Base-by-base conservation (phyloP, 2,888 invertebrate species). In the Eupithecia abbreviata region DNA sequence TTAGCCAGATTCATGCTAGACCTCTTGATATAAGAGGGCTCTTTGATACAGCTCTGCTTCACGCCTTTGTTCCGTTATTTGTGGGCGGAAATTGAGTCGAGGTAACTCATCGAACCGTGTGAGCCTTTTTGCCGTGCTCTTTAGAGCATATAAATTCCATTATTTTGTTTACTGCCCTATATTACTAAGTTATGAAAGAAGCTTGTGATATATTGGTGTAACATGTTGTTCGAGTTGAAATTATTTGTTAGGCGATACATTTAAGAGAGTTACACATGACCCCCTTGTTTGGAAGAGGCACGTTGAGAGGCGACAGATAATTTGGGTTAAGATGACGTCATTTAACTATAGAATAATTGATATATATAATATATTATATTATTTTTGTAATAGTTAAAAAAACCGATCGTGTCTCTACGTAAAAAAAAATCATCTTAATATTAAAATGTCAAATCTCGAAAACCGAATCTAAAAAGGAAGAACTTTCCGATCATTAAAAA, bases 21-120 rank as follows among this genome's bases (percentile, higher is more conserved):
- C 66, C 66, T 66, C 42, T 55, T 47, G 18, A 62, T 49, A 68
- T 72, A 62, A 62, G 45, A 73, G 72, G 66, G 43, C 45, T 67
- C 55, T 68, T 47, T 72, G 71, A 67, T 67, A 73, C 47, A 72
- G 47, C n/a, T 70, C 30, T 69, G 62, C 69, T 51, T 72, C 55
- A 73, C 55, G 13, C 58, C n/a, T 74, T 74, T 70, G 49, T 70
- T 65, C n/a, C 30, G 42, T 77, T 71, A 65, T 73, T 76, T 76
- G 68, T 42, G 41, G 43, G 30, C 66, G 66, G 66, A 42, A 66
- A 66, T 66, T 66, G 13, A 42, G 66, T 66, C 66, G 66, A 66
- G 66, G 42, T 66, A 30, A 66, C 66, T 66, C 66, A 66, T 66
- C 66, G 66, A 42, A 42, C 42, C 66, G 3, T 42, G 42, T 42